phyloP scores from a whole-genome alignment of 2,888 invertebrate species.

The Ophion costatus region DNA sequence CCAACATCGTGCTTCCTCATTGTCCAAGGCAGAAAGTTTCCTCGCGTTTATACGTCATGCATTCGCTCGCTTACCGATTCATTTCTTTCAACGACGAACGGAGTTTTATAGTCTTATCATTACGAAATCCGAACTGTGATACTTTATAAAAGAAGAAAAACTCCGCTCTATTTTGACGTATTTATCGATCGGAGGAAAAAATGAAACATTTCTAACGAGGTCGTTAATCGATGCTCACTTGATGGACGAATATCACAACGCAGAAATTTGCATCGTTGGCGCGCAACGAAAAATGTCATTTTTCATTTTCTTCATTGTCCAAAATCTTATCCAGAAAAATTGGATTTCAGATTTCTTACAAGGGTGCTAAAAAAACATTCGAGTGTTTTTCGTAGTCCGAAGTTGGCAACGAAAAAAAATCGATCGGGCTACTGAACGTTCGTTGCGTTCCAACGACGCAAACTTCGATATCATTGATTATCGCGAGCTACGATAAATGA shows the following conservation, averaged over 20 bases:
- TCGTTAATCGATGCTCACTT: constrained; percentile 49
- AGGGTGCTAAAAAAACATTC: too few relatives aligned
- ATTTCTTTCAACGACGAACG: constrained; percentile 51
- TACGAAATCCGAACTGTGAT: constrained; percentile 65
- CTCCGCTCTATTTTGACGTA: constrained; percentile 52
- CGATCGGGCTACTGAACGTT: too few relatives aligned
- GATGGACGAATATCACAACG: neutral
- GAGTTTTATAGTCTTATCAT: constrained; percentile 56
- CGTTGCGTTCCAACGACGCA: too few relatives aligned
- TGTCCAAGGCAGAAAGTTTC: neutral
- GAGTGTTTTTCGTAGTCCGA: too few relatives aligned
- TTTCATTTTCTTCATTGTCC: too few relatives aligned
- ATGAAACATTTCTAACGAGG: constrained; percentile 33
- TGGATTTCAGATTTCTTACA: too few relatives aligned
- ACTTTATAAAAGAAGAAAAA: constrained; percentile 56
- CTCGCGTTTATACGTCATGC: neutral
- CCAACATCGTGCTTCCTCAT: neutral
- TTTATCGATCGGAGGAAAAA: constrained; percentile 50
- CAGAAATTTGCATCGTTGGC: too few relatives aligned
- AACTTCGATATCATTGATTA: neutral
- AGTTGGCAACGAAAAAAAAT: too few relatives aligned
- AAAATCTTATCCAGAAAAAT: too few relatives aligned
- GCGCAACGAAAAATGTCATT: too few relatives aligned
- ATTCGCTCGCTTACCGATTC: constrained; percentile 22
- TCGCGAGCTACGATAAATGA: neutral